Evolutionary conservation across 2,888 invertebrate genomes (phyloP).

Genomic region (Lepidochitona cinerea): DNA sequence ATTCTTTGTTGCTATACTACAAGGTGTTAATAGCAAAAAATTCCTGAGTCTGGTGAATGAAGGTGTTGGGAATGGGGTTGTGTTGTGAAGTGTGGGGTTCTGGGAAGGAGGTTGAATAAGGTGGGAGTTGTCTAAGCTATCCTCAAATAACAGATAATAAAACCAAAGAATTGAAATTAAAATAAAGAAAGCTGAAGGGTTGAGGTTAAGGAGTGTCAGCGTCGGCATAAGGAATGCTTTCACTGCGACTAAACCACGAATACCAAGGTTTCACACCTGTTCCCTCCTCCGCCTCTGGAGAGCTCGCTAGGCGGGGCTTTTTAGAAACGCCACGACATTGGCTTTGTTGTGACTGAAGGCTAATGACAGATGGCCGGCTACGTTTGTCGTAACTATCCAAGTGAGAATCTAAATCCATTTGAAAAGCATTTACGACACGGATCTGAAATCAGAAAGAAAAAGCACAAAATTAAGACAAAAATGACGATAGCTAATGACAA

Average conservation of each 20-base stretch:
- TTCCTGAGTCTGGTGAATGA: too few species aligned
- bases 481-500: too few species aligned
- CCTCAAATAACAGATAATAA: too few species aligned
- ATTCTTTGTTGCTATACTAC: too few species aligned
- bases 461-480: constrained; percentile 19
- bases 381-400: constrained; percentile 75
- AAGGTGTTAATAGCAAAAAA: too few species aligned
- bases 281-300: constrained; percentile 60
- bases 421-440: constrained; percentile 99
- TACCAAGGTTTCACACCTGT: constrained; percentile 26
- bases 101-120: too few species aligned
- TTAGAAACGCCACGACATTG: constrained; percentile 51
- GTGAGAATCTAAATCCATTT: constrained; percentile 63
- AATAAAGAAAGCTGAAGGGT: background rate
- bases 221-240: constrained; percentile 66
- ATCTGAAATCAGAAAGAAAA: constrained; percentile 80
- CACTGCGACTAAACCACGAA: constrained; percentile 57
- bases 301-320: constrained; percentile 60
- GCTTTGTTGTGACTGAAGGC: constrained; percentile 64
- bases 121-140: too few species aligned
- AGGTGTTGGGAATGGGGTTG: too few species aligned
- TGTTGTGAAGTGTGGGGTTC: too few species aligned
- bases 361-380: constrained; percentile 68
- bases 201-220: constrained; percentile 29
- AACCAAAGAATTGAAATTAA: too few species aligned